Conservation (phyloP, 2,888 invertebrate genomes). For the Incurvaria masculella region DNA sequence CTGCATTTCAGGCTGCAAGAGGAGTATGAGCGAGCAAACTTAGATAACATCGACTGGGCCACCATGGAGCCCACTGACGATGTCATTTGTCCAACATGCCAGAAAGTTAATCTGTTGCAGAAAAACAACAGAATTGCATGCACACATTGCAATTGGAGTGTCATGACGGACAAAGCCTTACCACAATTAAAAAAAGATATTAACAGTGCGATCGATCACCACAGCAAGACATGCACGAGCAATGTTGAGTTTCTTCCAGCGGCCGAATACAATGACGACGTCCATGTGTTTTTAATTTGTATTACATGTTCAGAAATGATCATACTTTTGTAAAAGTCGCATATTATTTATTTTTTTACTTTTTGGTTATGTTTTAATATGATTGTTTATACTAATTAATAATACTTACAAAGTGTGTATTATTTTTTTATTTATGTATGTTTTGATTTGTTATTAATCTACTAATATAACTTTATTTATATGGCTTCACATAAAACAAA, state of each 20-base stretch:
- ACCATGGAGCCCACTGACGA: slow-evolving; percentile 31
- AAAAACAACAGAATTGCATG: slow-evolving; percentile 24
- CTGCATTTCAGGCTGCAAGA: slow-evolving; percentile 31
- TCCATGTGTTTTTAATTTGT: slow-evolving; percentile 41
- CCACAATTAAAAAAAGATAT: slow-evolving; percentile 30
- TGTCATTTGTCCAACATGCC: slow-evolving; percentile 54
- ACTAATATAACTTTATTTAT: no score
- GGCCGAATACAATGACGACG: slow-evolving; percentile 29
- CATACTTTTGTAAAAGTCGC: slow-evolving; percentile 17
- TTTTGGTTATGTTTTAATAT: neutral
- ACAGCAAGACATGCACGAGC: slow-evolving; percentile 26
- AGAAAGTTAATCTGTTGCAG: slow-evolving; percentile 33
- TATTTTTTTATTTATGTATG: no score
- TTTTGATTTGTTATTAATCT: no score
- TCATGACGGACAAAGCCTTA: slow-evolving; percentile 28
- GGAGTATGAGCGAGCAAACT: slow-evolving; percentile 42
- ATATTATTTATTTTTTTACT: no score
- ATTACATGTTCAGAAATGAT: slow-evolving; percentile 38
- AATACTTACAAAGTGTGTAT: no score
- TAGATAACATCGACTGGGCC: slow-evolving; percentile 39
- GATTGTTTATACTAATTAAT: no score
- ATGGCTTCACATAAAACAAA: no score
- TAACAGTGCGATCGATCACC: slow-evolving; percentile 28
- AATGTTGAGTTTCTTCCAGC: slow-evolving; percentile 32
- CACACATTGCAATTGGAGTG: slow-evolving; percentile 31